These are phyloP conservation scores for Charadrius vociferus DNA, from an alignment of 2,113 vertebrate genomes.

Conservation along the genomic window DNA sequence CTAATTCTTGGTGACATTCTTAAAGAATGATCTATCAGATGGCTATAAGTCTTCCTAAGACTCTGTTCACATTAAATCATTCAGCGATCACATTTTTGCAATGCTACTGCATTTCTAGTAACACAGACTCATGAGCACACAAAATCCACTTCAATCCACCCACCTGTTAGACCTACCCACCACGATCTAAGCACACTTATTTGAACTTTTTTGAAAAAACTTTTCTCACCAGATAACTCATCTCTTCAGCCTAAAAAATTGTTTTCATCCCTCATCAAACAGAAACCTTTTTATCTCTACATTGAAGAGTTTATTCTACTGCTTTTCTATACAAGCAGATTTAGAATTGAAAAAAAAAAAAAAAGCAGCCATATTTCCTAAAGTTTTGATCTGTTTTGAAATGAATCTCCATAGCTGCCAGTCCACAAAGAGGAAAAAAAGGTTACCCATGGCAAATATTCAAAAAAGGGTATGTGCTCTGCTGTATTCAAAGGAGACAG, in stretches of 20 bases:
- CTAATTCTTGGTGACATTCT: not conserved
- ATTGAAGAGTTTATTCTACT: not conserved
- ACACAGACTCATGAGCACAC: not conserved
- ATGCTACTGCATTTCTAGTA: not conserved
- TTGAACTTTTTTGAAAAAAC: not conserved
- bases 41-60: not conserved
- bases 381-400: constrained; percentile 24
- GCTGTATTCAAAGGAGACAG: not conserved
- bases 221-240: not conserved
- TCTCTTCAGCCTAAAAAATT: not conserved
- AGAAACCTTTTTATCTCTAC: not conserved
- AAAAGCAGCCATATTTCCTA: not conserved
- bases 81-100: not conserved
- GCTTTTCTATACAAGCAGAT: not conserved
- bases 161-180: not conserved
- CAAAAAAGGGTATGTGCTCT: not conserved
- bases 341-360: not conserved
- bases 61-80: not conserved
- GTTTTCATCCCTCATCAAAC: not conserved
- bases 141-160: not conserved
- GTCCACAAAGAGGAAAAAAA: not conserved
- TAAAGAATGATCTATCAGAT: not conserved
- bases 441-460: not conserved
- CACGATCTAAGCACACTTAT: not conserved
- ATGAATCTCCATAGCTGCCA: not conserved